Evolutionary conservation across 2,888 invertebrate species (phyloP), one percentile per base, ranked within the genome.

Genomic region (Ectemnius cavifrons): DNA sequence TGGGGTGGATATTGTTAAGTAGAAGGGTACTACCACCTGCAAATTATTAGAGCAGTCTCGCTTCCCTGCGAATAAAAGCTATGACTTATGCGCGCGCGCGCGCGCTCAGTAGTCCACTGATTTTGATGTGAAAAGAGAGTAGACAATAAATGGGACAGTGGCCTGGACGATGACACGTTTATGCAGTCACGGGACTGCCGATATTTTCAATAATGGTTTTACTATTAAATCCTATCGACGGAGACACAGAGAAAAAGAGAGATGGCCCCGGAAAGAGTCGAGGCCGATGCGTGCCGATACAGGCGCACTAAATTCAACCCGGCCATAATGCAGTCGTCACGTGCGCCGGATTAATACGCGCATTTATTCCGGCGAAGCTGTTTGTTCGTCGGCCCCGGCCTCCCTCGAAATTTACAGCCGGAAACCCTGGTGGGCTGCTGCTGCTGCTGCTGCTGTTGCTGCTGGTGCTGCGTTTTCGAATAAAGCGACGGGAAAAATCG

Each of bases 281-380:
- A 11, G 37, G 37, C 23, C 47, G 52, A 52, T 16, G 52, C 52
- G 52, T 16, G 16, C 16, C 52, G 52, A 63, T 58, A 62, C 62
- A 68, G 47, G 27, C 68, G 23, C 66, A 62, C 67, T 67, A 71
- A 79, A 79, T 67, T 81, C 69, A 49, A 67, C 61, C 59, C 27
- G 28, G 62, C 71, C 71, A 67, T 79, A 74, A 81, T 77, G 81
- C 73, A 81, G 65, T 77, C 71, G 79, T 77, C 76, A 77, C 77
- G 70, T 62, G 69, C 61, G 58, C 63, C 61, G 74, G 73, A 79
- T 79, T 81, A 81, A 81, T 77, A 79, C 75, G 74, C 73, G 79
- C 77, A 81, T 81, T 81, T 77, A 81, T 81, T 71, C 37, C 62
- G 61, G 59, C 67, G 65, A 60, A 67, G 72, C 58, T 75, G 78